A percentile compares a stretch with the other conserved stretches of the same genome.
phyloP scores from a whole-genome alignment of 2,113 vertebrate genomes.

The Ardeotis arabs region DNA sequence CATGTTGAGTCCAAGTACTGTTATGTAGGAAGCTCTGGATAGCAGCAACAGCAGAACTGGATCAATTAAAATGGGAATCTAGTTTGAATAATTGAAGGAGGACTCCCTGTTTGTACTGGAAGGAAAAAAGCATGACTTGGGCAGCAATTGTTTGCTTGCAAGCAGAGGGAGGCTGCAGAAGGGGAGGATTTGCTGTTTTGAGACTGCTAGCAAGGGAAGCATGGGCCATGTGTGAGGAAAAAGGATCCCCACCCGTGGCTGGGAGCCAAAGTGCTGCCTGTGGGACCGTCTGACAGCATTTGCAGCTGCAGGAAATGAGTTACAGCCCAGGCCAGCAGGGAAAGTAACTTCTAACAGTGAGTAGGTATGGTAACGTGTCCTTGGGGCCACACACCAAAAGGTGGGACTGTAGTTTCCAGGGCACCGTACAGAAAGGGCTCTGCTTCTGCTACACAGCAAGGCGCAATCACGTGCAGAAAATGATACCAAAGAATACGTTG shows the following conservation, averaged over 20 bases:
- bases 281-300: constrained; percentile 11
- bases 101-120: background rate
- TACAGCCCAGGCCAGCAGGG: constrained; percentile 24
- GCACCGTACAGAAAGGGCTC: background rate
- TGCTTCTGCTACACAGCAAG: background rate
- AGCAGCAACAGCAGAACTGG: background rate
- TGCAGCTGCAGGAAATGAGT: constrained; percentile 70
- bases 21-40: background rate
- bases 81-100: background rate
- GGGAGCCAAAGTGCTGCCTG: background rate
- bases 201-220: background rate
- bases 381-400: background rate
- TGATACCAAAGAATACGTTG: background rate
- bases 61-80: background rate
- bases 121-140: background rate
- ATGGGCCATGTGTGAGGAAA: background rate
- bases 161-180: background rate
- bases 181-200: background rate
- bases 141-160: background rate
- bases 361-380: background rate
- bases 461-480: background rate
- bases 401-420: background rate
- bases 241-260: constrained; percentile 35
- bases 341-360: background rate
- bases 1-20: background rate